These are phyloP conservation scores for Listronotus oregonensis DNA, from an alignment of 1,140 invertebrate genomes.

Conservation along the genomic window DNA sequence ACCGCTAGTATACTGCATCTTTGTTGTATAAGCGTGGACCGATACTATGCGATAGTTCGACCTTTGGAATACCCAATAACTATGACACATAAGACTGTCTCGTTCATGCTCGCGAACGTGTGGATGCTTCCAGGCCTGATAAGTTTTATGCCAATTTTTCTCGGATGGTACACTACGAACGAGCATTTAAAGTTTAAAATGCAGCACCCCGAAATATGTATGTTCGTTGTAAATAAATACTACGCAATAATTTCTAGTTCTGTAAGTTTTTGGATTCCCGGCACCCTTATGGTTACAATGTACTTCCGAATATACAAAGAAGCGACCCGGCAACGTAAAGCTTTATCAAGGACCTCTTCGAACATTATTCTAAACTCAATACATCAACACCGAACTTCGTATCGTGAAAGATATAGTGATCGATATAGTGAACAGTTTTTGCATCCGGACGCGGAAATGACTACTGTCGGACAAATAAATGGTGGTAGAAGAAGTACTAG, in stretches of 20 bases:
- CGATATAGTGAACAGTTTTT: slow-evolving; percentile 70
- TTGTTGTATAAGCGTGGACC: slow-evolving; percentile 92
- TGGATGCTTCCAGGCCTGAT: slow-evolving; percentile 92
- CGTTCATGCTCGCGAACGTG: slow-evolving; percentile 80
- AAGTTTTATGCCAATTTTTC: slow-evolving; percentile 94
- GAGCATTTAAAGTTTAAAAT: slow-evolving; percentile 72
- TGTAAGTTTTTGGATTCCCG: slow-evolving; percentile 95
- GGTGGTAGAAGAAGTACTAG: slow-evolving; percentile 56
- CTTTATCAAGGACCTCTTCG: slow-evolving; percentile 77
- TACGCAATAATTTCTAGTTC: slow-evolving; percentile 90
- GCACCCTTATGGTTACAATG: slow-evolving; percentile 92
- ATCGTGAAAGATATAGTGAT: slow-evolving; percentile 64
- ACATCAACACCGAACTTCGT: slow-evolving; percentile 75
- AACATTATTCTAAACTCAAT: slow-evolving; percentile 83
- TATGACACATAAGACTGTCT: slow-evolving; percentile 82
- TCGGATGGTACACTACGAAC: slow-evolving; percentile 87
- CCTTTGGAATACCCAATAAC: slow-evolving; percentile 87
- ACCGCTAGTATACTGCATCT: slow-evolving; percentile 93
- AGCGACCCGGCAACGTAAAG: slow-evolving; percentile 86
- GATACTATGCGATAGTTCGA: slow-evolving; percentile 88
- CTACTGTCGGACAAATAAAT: slow-evolving; percentile 52
- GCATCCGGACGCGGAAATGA: slow-evolving; percentile 66
- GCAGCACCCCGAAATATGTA: slow-evolving; percentile 77
- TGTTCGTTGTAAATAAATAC: slow-evolving; percentile 85
- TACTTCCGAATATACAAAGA: slow-evolving; percentile 90